phyloP scores from a whole-genome alignment of 2,797 vertebrate genomes.

The Aeoliscus strigatus region DNA sequence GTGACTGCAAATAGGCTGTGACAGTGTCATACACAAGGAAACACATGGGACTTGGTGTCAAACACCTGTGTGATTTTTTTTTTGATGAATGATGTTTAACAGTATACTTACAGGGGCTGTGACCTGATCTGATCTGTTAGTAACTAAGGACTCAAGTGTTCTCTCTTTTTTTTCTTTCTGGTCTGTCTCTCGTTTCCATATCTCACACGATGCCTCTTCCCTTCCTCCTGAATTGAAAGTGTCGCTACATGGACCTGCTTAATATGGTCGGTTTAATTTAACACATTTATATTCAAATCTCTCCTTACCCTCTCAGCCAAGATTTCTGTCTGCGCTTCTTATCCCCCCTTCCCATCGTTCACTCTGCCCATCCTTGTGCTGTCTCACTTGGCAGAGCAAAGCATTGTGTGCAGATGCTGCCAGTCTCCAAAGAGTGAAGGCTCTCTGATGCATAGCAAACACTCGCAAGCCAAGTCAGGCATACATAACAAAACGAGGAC shows the following conservation, averaged over 20 bases:
- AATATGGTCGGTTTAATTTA: slow-evolving; percentile 34
- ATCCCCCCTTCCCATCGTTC: slow-evolving; percentile 28
- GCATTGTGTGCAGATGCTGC: slow-evolving; percentile 56
- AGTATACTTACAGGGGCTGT: slow-evolving; percentile 17
- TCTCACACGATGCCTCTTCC: slow-evolving; percentile 17
- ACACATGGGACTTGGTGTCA: slow-evolving; percentile 12
- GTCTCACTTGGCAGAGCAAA: slow-evolving; percentile 54
- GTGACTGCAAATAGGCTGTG: slow-evolving; percentile 25
- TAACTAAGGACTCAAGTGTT: slow-evolving; percentile 22
- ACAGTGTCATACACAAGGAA: slow-evolving; percentile 17
- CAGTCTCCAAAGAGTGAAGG: slow-evolving; percentile 52
- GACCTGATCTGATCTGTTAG: slow-evolving; percentile 35
- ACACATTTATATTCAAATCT: slow-evolving; percentile 2
- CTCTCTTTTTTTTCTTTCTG: slow-evolving; percentile 15
- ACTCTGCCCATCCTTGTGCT: slow-evolving; percentile 31
- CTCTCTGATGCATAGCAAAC: slow-evolving; percentile 63
- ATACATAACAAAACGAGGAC: slow-evolving; percentile 50
- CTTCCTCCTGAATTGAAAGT: slow-evolving; percentile 1
- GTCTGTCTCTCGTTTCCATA: slow-evolving; percentile 26
- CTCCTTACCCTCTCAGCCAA: slow-evolving; percentile 1
- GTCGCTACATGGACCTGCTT: background rate
- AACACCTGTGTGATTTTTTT: slow-evolving; percentile 6
- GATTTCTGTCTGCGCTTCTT: slow-evolving; percentile 17
- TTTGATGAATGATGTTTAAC: slow-evolving; percentile 1
- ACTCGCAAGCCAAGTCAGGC: slow-evolving; percentile 49